Evolutionary conservation across 2,888 invertebrate species (phyloP), one percentile per base, ranked within the genome.

Genomic region (Polietes domitor): DNA sequence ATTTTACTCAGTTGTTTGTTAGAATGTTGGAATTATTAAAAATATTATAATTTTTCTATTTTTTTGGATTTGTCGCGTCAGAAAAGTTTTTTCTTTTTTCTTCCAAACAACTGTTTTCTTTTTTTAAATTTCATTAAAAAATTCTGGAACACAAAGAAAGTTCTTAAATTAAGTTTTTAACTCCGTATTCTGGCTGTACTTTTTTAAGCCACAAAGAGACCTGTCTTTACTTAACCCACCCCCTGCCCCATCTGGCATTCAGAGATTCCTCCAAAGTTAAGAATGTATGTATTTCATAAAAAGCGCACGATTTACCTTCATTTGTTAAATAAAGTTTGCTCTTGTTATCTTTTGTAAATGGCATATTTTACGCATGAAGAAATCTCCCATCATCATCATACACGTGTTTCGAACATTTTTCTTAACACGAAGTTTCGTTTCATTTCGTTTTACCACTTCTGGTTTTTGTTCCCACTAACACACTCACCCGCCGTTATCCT

Each of bases 401-500:
- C 65, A 65, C 65, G 65, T 41, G 65, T 41, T 37, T 19, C 19
- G 2, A 26, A 65, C 28, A 63, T 53, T 53, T 53, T 53, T 53
- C 53, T 53, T 53, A 53, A 53, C n/a, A 47, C 47, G n/a, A n/a
- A 53, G 10, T 21, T 53, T n/a, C n/a, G n/a, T n/a, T n/a, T n/a
- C n/a, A n/a, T n/a, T 21, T n/a, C 53, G n/a, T 21, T 50, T 53
- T 53, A 53, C 19, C 21, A 53, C 53, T 53, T 21, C 21, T 53
- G 53, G 5, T 53, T 12, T 41, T 12, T 41, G 12, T 41, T 19
- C 50, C 50, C 50, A n/a, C 47, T 47, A 12, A 47, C 4, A 2
- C 7, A 47, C 50, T 50, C 50, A 19, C 19, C 50, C 21, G 24
- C 1, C 21, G n/a, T 41, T 47, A 73, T 72, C 72, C 55, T 55